A percentile compares a stretch with the other conserved stretches of the same genome.
phyloP scores from a whole-genome alignment of 2,113 vertebrate genomes.

The Aspidoscelis tigris region DNA sequence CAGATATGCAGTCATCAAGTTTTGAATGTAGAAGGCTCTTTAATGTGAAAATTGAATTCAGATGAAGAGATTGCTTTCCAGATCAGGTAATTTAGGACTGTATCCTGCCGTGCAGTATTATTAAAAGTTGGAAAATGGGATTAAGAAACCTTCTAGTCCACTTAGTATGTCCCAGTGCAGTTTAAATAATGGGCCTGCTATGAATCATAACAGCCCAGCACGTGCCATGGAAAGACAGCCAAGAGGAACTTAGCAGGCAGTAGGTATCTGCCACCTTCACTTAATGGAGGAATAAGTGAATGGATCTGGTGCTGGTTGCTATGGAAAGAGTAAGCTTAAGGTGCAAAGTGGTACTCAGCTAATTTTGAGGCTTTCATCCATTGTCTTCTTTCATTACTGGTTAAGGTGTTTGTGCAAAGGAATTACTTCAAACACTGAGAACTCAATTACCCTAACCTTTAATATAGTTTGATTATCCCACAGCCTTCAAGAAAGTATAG shows the following conservation, averaged over 20 bases:
- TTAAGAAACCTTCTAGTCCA: background rate
- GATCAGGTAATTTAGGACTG: conserved; percentile 54
- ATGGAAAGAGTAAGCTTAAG: conserved; percentile 69
- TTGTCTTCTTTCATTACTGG: conserved; percentile 68
- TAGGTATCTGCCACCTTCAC: conserved; percentile 76
- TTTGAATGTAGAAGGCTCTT: conserved; percentile 65
- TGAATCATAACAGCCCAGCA: conserved; percentile 66
- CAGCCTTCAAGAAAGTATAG: conserved; percentile 31
- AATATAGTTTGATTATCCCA: conserved; percentile 39
- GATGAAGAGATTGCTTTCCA: conserved; percentile 67
- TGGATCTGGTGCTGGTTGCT: conserved; percentile 65
- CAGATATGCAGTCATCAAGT: conserved; percentile 63
- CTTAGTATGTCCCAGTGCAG: conserved; percentile 23
- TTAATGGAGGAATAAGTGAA: conserved; percentile 65
- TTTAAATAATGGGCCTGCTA: conserved; percentile 70
- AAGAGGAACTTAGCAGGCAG: conserved; percentile 60
- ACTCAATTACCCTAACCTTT: conserved; percentile 59
- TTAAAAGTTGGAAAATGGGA: conserved; percentile 55
- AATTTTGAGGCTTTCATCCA: conserved; percentile 69
- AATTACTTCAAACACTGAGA: conserved; percentile 50
- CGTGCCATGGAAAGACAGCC: conserved; percentile 62
- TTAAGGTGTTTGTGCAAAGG: conserved; percentile 55
- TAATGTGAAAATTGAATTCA: conserved; percentile 74
- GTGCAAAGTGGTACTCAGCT: conserved; percentile 62
- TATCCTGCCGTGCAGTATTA: conserved; percentile 39